These are phyloP conservation scores for Alouatta palliata DNA, from an alignment of 2,113 vertebrate species.

Conservation along the genomic window DNA sequence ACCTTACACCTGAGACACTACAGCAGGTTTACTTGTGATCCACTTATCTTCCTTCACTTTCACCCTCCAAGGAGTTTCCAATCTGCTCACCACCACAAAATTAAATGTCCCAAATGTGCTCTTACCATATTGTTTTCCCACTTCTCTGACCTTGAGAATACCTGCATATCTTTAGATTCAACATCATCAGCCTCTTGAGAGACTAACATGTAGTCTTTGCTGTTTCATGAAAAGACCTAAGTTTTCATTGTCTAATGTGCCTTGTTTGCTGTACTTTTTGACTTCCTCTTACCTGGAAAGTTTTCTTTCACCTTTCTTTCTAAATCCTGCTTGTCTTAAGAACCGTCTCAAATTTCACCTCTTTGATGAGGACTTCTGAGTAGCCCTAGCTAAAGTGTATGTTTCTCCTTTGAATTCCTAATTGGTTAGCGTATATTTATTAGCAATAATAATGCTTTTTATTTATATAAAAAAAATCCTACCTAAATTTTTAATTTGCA, in stretches of 20 bases:
- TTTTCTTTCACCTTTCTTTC: background rate
- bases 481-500: background rate
- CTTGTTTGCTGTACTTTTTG: background rate
- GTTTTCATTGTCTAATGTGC: background rate
- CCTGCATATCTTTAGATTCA: background rate
- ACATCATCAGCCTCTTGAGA: background rate
- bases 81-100: background rate
- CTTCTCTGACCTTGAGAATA: background rate
- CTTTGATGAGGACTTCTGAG: background rate
- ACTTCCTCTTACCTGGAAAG: background rate
- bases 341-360: conserved; percentile 6
- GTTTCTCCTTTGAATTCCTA: conserved; percentile 47
- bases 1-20: background rate
- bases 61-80: background rate
- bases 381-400: conserved; percentile 13
- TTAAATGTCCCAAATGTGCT: background rate
- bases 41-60: background rate
- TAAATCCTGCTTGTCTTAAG: background rate
- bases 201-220: background rate
- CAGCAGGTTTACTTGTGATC: background rate
- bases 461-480: conserved; percentile 22
- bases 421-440: background rate
- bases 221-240: background rate
- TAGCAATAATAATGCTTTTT: background rate
- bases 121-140: background rate